Base-by-base conservation (phyloP, 2,797 vertebrate species). In the Fratercula arctica region DNA sequence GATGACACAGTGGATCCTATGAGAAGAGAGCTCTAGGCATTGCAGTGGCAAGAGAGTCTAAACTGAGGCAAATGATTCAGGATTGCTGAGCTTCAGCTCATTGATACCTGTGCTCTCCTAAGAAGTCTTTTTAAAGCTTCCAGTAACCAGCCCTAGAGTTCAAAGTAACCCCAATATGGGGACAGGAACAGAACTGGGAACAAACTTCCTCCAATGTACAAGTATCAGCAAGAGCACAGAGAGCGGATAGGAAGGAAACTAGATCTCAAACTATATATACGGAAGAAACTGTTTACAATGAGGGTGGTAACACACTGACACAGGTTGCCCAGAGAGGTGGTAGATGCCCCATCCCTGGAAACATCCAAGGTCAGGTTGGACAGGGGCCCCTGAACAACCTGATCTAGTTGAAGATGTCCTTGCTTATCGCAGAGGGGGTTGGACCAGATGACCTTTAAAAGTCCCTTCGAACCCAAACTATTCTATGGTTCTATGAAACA, bases 311-410 rank as follows among this genome's bases (percentile, higher is more conserved):
- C 43, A 46, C 25, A 41, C 28, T 50, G 26, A 6, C 18, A 75
- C 24, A 50, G n/a, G 13, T 13, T 79, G 21, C 23, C 48, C 25
- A 72, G 39, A 85, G 57, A 50, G 3, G 11, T 6, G 5, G 33
- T 3, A 35, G 57, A 31, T 66, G 10, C 5, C 29, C 11, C 78
- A 57, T 1, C n/a, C 28, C n/a, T 50, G 16, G 33, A 20, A 67
- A 57, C 7, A 10, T 9, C 59, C 23, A 54, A 14, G 9, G 59
- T 19, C 53, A 79, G 57, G 16, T 4, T 51, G 21, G 23, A 79
- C 0, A 0, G 4, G 5, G 28, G n/a, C n/a, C 31, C 68, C 29
- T 79, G 20, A 33, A 26, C 3, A 68, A 25, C 23, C 17, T 73
- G 69, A 35, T 35, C 26, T 15, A 41, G 20, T 2, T 51, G 45